phyloP scores from a whole-genome alignment of 2,113 vertebrate genomes.

The Chiloscyllium plagiosum region DNA sequence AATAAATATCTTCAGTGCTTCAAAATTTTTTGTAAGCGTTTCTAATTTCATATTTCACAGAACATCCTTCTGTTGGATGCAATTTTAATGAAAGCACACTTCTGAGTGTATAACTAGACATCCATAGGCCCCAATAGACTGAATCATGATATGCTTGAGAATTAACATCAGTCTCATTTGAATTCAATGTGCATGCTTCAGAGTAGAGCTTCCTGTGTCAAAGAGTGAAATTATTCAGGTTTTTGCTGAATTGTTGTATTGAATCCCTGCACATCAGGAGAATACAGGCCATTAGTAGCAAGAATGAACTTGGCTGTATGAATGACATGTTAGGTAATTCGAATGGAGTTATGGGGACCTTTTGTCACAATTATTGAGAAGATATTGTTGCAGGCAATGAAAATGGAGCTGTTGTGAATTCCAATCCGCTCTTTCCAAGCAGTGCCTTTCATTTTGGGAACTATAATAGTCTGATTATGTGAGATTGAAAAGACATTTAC shows the following conservation, averaged over 20 bases:
- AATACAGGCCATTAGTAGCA: background rate
- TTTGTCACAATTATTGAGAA: slow-evolving; percentile 7
- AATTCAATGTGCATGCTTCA: background rate
- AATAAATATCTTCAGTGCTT: background rate
- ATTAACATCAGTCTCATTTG: slow-evolving; percentile 14
- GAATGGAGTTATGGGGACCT: background rate
- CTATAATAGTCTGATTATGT: slow-evolving; percentile 18
- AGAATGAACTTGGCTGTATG: background rate
- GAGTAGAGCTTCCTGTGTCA: background rate
- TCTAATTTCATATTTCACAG: slow-evolving; percentile 2
- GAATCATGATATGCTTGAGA: background rate
- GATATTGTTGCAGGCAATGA: slow-evolving; percentile 4
- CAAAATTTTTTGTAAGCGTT: background rate
- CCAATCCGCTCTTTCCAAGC: background rate
- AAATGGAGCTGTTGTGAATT: slow-evolving; percentile 16
- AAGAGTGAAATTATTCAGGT: background rate
- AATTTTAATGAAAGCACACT: background rate
- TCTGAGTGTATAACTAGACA: background rate
- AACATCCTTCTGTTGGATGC: background rate
- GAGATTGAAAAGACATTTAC: slow-evolving; percentile 1
- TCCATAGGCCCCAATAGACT: background rate
- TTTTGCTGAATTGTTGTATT: slow-evolving; percentile 17
- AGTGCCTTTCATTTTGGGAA: background rate
- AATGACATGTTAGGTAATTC: slow-evolving; percentile 16
- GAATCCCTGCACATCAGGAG: background rate